phyloP scores from a whole-genome alignment of 2,797 vertebrate species.

The Lagodon rhomboides region DNA sequence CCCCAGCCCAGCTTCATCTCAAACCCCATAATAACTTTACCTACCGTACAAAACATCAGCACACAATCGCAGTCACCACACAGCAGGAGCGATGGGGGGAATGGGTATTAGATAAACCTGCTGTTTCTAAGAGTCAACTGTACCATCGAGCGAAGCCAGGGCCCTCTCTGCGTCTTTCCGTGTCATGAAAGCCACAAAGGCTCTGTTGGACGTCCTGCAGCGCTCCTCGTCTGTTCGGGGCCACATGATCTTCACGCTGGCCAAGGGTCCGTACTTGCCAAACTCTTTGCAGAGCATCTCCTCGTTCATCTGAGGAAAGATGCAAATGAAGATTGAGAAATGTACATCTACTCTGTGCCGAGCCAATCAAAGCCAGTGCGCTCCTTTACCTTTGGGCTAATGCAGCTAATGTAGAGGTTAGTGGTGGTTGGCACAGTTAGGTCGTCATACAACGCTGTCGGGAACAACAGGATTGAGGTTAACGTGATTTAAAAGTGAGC shows the following conservation, averaged over 20 bases:
- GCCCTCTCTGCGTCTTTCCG: slow-evolving; percentile 89
- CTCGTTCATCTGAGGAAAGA: slow-evolving; percentile 86
- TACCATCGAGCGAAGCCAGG: slow-evolving; percentile 87
- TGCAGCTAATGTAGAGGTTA: slow-evolving; percentile 89
- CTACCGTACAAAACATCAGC: slow-evolving; percentile 62
- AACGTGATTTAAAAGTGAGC: neutral
- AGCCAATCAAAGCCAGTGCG: neutral
- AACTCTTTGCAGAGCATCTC: slow-evolving; percentile 91
- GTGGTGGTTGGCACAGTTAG: slow-evolving; percentile 85
- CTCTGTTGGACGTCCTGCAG: slow-evolving; percentile 86
- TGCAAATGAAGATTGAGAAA: neutral
- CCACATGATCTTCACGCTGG: slow-evolving; percentile 92
- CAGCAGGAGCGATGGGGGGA: too few relatives aligned
- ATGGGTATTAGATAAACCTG: neutral
- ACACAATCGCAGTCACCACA: neutral
- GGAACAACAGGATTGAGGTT: slow-evolving; percentile 8
- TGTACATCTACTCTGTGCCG: neutral
- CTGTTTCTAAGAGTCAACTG: slow-evolving; percentile 1
- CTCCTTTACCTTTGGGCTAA: slow-evolving; percentile 86
- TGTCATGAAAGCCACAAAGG: slow-evolving; percentile 90
- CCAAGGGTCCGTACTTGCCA: slow-evolving; percentile 88
- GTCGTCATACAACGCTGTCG: slow-evolving; percentile 87
- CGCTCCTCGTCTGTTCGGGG: slow-evolving; percentile 89
- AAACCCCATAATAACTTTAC: slow-evolving; percentile 89
- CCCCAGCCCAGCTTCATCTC: slow-evolving; percentile 91